Evolutionary conservation across 2,888 invertebrate genomes (phyloP).

Genomic region (Xanthorhoe designata): DNA sequence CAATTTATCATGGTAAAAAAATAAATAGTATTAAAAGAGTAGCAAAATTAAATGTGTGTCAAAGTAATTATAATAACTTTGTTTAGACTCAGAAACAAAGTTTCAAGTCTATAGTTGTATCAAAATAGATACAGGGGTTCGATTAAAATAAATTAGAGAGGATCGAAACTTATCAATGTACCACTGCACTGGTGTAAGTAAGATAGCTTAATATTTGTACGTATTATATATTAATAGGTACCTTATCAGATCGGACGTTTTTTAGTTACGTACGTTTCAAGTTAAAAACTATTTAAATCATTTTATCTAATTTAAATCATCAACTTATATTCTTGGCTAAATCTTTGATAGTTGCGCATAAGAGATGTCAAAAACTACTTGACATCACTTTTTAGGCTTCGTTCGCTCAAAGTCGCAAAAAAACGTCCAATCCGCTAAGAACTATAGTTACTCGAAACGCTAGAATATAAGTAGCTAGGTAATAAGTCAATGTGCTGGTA

Average conservation of each 20-base stretch:
- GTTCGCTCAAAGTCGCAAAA: neutral
- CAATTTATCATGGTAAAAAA: neutral
- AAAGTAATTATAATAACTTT: constrained; percentile 29
- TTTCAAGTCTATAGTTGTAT: constrained; percentile 37
- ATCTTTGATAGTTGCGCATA: too few relatives aligned
- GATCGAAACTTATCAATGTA: constrained; percentile 29
- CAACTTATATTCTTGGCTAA: too few relatives aligned
- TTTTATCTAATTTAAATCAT: too few relatives aligned
- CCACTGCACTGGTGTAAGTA: constrained; percentile 18
- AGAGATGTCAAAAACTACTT: too few relatives aligned
- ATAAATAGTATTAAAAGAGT: constrained; percentile 13
- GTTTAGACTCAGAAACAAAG: constrained; percentile 36
- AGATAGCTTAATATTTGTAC: constrained; percentile 22
- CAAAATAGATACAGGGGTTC: constrained; percentile 35
- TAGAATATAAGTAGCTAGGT: constrained; percentile 4
- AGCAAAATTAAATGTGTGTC: constrained; percentile 27
- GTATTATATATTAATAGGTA: constrained; percentile 11
- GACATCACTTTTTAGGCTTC: too few relatives aligned
- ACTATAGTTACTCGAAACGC: constrained; percentile 1
- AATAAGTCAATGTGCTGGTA: neutral
- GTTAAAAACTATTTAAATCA: too few relatives aligned
- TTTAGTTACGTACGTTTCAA: neutral
- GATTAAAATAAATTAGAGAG: constrained; percentile 24
- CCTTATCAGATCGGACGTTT: neutral
- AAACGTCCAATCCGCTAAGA: neutral